These are phyloP conservation scores for Keiferia lycopersicella DNA, from an alignment of 2,888 invertebrate species.

Conservation along the genomic window DNA sequence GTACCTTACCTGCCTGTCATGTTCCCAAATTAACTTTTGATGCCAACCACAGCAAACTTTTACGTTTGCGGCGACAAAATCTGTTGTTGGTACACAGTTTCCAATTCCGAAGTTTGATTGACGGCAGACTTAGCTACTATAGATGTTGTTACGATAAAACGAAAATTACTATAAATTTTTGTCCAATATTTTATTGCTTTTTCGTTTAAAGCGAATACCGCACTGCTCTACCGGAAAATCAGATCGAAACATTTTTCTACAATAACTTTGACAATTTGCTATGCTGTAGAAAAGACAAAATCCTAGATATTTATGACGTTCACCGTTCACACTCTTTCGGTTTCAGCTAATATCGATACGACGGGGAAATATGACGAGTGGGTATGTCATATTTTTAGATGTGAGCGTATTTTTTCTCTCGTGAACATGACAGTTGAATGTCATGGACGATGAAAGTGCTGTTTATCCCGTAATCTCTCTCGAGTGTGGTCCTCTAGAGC, in stretches of 20 bases:
- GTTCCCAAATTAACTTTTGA: conserved; percentile 73
- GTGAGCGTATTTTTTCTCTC: conserved; percentile 1
- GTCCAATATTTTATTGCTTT: not conserved
- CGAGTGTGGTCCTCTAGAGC: conserved; percentile 40
- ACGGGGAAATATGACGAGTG: too few species aligned
- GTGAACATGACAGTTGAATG: conserved; percentile 44
- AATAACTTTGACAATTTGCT: not conserved
- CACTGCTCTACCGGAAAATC: not conserved
- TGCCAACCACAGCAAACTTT: conserved; percentile 56
- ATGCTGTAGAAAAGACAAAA: not conserved
- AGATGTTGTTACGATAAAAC: conserved; percentile 33
- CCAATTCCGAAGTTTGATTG: conserved; percentile 55
- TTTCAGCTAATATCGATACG: too few species aligned
- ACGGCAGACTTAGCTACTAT: conserved; percentile 24
- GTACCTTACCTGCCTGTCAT: conserved; percentile 61
- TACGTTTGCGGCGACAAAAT: conserved; percentile 51
- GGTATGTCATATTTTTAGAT: not conserved
- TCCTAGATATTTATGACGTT: too few species aligned
- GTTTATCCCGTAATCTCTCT: conserved; percentile 55
- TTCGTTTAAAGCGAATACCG: not conserved
- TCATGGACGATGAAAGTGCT: conserved; percentile 49
- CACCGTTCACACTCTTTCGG: too few species aligned
- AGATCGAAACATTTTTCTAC: not conserved
- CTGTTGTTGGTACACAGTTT: conserved; percentile 40
- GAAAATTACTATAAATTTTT: conserved; percentile 8